phyloP scores from a whole-genome alignment of 2,113 vertebrate genomes.

The Triplophysa tibetana region DNA sequence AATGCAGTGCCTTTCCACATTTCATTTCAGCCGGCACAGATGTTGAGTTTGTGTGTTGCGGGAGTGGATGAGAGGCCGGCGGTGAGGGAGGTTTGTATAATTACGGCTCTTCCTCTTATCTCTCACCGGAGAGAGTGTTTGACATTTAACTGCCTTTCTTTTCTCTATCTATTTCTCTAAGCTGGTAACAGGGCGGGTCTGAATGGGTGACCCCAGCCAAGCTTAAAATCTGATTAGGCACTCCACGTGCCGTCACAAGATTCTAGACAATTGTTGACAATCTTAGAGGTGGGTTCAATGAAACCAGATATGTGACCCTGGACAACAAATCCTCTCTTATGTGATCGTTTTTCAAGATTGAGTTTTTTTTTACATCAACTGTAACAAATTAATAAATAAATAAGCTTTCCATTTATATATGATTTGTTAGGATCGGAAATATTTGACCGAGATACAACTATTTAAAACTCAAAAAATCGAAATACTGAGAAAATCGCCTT shows the following conservation, averaged over 20 bases:
- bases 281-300: neutral
- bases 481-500: too few species aligned
- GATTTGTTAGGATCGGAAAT: too few species aligned
- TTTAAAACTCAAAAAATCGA: too few species aligned
- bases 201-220: neutral
- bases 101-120: slow-evolving; percentile 61
- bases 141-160: slow-evolving; percentile 64
- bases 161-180: slow-evolving; percentile 17
- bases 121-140: slow-evolving; percentile 63
- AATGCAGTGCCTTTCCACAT: slow-evolving; percentile 41
- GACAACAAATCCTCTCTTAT: too few species aligned
- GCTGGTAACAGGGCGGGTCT: neutral
- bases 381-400: too few species aligned
- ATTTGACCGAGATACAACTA: too few species aligned
- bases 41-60: slow-evolving; percentile 24
- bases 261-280: neutral
- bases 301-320: neutral
- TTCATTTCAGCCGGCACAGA: slow-evolving; percentile 42
- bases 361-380: too few species aligned
- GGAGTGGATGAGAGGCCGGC: slow-evolving; percentile 27
- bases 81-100: slow-evolving; percentile 43
- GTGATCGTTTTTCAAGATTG: too few species aligned
- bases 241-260: neutral
- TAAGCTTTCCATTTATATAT: too few species aligned
- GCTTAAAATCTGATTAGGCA: neutral